These are phyloP conservation scores for Etia nguti DNA, from an alignment of 2,113 vertebrate genomes.

Conservation along the genomic window DNA sequence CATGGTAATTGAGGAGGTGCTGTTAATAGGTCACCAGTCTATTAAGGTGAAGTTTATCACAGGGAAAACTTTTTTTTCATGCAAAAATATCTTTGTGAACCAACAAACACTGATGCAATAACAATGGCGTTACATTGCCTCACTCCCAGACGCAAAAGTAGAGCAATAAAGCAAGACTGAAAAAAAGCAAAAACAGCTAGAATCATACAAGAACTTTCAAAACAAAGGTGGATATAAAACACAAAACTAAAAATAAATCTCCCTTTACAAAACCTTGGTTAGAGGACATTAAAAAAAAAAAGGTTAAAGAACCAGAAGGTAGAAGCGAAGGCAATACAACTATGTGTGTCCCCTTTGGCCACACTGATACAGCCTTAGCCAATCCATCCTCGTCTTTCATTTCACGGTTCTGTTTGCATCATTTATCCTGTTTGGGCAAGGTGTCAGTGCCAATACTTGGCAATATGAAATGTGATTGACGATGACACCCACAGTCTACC, in stretches of 20 bases:
- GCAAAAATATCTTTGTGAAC: background rate
- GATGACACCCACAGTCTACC: slow-evolving; percentile 19
- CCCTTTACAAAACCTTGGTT: background rate
- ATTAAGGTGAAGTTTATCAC: background rate
- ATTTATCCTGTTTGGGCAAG: slow-evolving; percentile 13
- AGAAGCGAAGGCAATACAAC: background rate
- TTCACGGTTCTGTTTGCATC: slow-evolving; percentile 5
- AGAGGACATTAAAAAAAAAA: background rate
- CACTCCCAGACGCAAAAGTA: background rate
- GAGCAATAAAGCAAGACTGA: background rate
- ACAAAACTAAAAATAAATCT: background rate
- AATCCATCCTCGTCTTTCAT: slow-evolving; percentile 6
- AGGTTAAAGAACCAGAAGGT: background rate
- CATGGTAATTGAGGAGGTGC: background rate
- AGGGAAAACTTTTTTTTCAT: background rate
- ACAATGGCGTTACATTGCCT: background rate
- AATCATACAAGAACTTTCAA: background rate
- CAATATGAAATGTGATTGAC: slow-evolving; percentile 7
- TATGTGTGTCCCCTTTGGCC: background rate
- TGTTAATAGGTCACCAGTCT: background rate
- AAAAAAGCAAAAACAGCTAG: background rate
- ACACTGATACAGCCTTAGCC: background rate
- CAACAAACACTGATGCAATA: background rate
- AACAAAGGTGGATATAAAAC: background rate
- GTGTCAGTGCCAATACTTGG: slow-evolving; percentile 7